These are phyloP conservation scores for Rhodophaea formosa DNA, from an alignment of 2,888 invertebrate species.

Conservation along the genomic window DNA sequence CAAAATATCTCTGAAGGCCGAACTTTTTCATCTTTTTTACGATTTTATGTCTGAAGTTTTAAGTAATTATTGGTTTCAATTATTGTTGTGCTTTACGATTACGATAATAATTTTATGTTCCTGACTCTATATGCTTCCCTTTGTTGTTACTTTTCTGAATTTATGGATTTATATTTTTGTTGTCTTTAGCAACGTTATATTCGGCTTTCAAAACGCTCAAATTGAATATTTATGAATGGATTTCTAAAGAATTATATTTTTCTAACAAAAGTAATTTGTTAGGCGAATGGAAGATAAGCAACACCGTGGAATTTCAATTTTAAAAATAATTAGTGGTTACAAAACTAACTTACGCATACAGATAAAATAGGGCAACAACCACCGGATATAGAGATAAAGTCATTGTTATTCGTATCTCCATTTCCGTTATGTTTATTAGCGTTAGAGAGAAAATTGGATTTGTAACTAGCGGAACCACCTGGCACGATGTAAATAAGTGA, in stretches of 20 bases:
- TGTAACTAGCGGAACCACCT: conserved; percentile 20
- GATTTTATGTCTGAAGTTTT: conserved; percentile 21
- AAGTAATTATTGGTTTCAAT: conserved; percentile 22
- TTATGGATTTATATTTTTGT: too few species aligned
- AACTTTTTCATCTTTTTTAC: conserved; percentile 21
- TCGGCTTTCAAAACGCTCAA: not conserved
- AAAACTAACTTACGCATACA: conserved; percentile 45
- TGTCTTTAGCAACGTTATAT: too few species aligned
- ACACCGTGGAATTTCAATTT: conserved; percentile 37
- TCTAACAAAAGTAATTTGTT: not conserved
- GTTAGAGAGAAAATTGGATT: conserved; percentile 47
- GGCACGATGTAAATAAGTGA: not conserved
- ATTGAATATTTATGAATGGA: not conserved
- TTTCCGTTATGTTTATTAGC: conserved; percentile 57
- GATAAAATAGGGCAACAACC: conserved; percentile 34
- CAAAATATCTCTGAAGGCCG: conserved; percentile 24
- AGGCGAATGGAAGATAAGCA: not conserved
- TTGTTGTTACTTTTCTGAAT: too few species aligned
- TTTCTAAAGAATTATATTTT: not conserved
- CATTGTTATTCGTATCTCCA: conserved; percentile 52
- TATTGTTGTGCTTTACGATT: conserved; percentile 19
- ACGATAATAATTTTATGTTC: not conserved
- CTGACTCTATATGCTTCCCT: too few species aligned
- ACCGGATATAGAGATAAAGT: conserved; percentile 55
- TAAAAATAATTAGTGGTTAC: conserved; percentile 52